These are phyloP conservation scores for Gobio gobio DNA, from an alignment of 2,113 vertebrate genomes.

Conservation along the genomic window DNA sequence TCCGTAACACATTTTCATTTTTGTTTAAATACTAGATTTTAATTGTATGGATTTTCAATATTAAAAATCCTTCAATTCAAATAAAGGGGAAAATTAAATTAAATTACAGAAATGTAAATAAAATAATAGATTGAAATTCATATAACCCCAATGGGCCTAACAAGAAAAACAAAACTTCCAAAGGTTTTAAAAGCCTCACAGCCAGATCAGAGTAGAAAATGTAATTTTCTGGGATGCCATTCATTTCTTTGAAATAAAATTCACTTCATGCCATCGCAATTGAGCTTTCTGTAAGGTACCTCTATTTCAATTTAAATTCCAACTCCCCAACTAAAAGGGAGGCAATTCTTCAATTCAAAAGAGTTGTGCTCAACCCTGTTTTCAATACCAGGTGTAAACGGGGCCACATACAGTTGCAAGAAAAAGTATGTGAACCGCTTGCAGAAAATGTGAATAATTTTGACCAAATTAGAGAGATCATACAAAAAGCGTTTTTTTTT, in stretches of 20 bases:
- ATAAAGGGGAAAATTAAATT: neutral
- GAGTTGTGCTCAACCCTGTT: neutral
- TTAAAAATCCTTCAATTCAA: neutral
- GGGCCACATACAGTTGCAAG: neutral
- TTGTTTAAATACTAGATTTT: neutral
- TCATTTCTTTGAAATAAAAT: neutral
- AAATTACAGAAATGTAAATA: neutral
- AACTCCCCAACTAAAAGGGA: neutral
- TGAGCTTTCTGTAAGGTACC: neutral
- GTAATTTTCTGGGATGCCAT: neutral
- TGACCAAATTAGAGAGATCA: too few relatives aligned
- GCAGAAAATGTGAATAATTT: too few relatives aligned
- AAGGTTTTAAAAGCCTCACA: neutral
- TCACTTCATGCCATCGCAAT: neutral
- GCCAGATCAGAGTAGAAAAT: neutral
- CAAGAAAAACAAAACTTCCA: neutral
- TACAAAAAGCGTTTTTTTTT: too few relatives aligned
- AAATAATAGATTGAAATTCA: neutral
- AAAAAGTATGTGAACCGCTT: too few relatives aligned
- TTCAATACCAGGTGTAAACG: neutral
- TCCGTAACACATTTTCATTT: neutral
- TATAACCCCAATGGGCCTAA: neutral
- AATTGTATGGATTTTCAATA: neutral
- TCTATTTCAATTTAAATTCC: neutral
- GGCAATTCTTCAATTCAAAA: neutral